These are phyloP conservation scores for Phortica okadai DNA, from an alignment of 2,888 invertebrate genomes.

Conservation along the genomic window DNA sequence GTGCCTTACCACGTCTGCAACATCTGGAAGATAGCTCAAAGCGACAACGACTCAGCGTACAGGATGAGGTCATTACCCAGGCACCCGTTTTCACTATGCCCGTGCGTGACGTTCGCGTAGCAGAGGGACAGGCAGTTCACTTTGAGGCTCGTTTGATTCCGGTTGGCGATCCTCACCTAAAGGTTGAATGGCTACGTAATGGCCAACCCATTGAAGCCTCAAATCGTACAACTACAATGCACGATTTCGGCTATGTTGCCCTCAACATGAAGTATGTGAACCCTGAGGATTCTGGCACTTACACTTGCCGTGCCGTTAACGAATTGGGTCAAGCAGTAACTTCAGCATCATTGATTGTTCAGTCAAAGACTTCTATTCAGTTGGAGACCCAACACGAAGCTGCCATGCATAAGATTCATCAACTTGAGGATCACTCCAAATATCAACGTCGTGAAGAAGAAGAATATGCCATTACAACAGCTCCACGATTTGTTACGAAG, in stretches of 20 bases:
- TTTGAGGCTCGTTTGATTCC: slow-evolving; percentile 96
- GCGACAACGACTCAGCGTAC: slow-evolving; percentile 84
- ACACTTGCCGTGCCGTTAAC: slow-evolving; percentile 94
- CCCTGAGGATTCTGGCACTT: slow-evolving; percentile 97
- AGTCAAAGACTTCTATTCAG: slow-evolving; percentile 92
- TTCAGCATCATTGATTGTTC: slow-evolving; percentile 92
- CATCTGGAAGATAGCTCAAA: slow-evolving; percentile 89
- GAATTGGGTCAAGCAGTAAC: slow-evolving; percentile 97
- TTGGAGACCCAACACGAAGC: slow-evolving; percentile 93
- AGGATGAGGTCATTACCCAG: slow-evolving; percentile 89
- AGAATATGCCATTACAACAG: slow-evolving; percentile 87
- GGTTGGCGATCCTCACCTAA: slow-evolving; percentile 94
- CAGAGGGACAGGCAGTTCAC: slow-evolving; percentile 94
- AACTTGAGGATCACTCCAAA: slow-evolving; percentile 88
- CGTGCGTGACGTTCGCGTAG: slow-evolving; percentile 88
- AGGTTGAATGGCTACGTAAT: slow-evolving; percentile 95
- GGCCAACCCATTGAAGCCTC: slow-evolving; percentile 94
- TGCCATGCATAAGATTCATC: slow-evolving; percentile 90
- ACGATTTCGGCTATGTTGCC: slow-evolving; percentile 98
- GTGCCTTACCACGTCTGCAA: slow-evolving; percentile 86
- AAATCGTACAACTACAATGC: slow-evolving; percentile 95
- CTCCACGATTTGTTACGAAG: slow-evolving; percentile 90
- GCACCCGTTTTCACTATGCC: slow-evolving; percentile 96
- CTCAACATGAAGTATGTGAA: slow-evolving; percentile 95
- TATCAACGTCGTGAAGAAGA: slow-evolving; percentile 89